Conservation (phyloP, 2,113 vertebrate species). For the Albula glossodonta region DNA sequence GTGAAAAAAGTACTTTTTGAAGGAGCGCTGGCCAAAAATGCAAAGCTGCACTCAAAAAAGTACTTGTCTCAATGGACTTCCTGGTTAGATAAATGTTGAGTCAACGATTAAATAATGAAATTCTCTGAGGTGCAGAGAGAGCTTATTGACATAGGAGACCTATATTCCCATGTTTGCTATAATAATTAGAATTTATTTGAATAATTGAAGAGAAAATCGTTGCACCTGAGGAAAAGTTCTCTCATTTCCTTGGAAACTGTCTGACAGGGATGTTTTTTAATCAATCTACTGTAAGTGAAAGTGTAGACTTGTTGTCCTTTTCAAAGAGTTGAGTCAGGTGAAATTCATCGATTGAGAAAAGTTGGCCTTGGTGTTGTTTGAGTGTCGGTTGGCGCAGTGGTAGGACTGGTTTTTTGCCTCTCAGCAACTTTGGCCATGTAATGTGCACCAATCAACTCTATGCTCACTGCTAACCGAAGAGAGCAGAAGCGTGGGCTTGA, state of each 20-base stretch:
- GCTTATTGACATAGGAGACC: neutral
- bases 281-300: neutral
- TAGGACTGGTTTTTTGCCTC: neutral
- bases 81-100: no score
- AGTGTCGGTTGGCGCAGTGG: neutral
- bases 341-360: neutral
- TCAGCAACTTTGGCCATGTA: neutral
- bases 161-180: neutral
- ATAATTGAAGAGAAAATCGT: neutral
- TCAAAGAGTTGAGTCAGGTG: neutral
- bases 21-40: no score
- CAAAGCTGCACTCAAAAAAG: no score
- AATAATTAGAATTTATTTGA: neutral
- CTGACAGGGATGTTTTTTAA: neutral
- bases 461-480: neutral
- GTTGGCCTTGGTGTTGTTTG: neutral
- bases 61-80: no score
- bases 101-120: no score
- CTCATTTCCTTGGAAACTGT: neutral
- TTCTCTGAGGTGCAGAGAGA: neutral
- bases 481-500: neutral
- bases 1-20: no score
- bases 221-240: neutral
- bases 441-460: neutral
- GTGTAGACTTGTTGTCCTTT: neutral